phyloP scores from a whole-genome alignment of 2,113 vertebrate species.

The Podarcis cretensis region DNA sequence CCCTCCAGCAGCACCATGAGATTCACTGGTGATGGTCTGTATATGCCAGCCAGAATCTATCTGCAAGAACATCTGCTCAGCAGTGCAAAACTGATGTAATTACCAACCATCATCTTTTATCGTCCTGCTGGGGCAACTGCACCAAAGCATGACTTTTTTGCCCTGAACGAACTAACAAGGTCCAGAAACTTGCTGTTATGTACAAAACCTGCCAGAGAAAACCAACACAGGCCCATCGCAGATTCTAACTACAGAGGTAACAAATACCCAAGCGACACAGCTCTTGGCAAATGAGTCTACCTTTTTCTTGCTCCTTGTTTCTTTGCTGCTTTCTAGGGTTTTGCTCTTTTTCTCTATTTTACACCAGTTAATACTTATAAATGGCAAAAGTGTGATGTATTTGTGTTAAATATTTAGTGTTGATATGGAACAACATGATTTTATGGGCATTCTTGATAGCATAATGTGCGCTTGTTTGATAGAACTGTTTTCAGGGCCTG shows the following conservation, averaged over 20 bases:
- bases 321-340: neutral
- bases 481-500: neutral
- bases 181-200: conserved; percentile 76
- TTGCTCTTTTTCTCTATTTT: neutral
- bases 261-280: conserved; percentile 40
- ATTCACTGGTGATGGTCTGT: conserved; percentile 69
- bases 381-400: neutral
- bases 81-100: conserved; percentile 83
- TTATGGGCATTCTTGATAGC: neutral
- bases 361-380: neutral
- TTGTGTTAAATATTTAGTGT: neutral
- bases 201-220: conserved; percentile 70
- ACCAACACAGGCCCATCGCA: conserved; percentile 60
- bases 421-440: neutral
- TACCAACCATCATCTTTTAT: conserved; percentile 84
- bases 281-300: conserved; percentile 47
- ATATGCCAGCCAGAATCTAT: conserved; percentile 83
- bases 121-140: conserved; percentile 82
- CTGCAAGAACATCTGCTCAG: conserved; percentile 81
- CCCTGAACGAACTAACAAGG: conserved; percentile 78
- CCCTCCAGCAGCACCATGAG: conserved; percentile 65
- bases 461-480: neutral
- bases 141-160: conserved; percentile 80
- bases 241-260: conserved; percentile 66
- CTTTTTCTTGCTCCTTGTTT: neutral